Percentiles rank a stretch among this genome's conserved stretches.
phyloP scores from a whole-genome alignment of 1,140 invertebrate species.

The Drosophila elegans region DNA sequence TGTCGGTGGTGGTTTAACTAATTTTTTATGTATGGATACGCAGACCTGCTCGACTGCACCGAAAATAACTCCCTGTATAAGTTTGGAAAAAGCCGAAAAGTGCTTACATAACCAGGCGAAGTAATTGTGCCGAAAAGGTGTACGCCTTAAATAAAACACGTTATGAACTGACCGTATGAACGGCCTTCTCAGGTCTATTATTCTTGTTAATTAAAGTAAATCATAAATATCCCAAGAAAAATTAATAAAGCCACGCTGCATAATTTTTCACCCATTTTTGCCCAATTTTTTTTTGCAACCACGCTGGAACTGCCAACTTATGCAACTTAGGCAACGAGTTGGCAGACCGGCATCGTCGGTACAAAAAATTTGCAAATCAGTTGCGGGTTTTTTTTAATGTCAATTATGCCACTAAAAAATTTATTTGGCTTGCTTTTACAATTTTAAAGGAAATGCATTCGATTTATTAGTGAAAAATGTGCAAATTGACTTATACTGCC shows the following conservation, averaged over 20 bases:
- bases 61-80: constrained; percentile 4
- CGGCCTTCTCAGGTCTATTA: too few species aligned
- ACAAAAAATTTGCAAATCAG: constrained; percentile 3
- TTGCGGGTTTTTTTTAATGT: neutral
- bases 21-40: constrained; percentile 5
- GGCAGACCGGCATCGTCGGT: constrained; percentile 16
- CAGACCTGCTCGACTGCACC: constrained; percentile 1
- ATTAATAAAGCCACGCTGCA: constrained; percentile 37
- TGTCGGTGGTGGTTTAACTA: constrained; percentile 62
- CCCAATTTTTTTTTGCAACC: constrained; percentile 29
- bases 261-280: constrained; percentile 16
- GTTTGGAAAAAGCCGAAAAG: constrained; percentile 18
- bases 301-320: constrained; percentile 64
- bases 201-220: neutral
- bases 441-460: neutral
- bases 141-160: constrained; percentile 8
- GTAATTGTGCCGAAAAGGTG: constrained; percentile 11
- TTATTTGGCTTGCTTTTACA: constrained; percentile 29
- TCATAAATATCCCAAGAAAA: neutral
- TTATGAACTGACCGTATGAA: neutral
- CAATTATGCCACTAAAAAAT: neutral
- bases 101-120: constrained; percentile 67
- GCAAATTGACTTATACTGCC: constrained; percentile 47
- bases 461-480: constrained; percentile 44
- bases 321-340: constrained; percentile 45